Conservation (phyloP, 2,113 vertebrate genomes). For the Empidonax traillii region DNA sequence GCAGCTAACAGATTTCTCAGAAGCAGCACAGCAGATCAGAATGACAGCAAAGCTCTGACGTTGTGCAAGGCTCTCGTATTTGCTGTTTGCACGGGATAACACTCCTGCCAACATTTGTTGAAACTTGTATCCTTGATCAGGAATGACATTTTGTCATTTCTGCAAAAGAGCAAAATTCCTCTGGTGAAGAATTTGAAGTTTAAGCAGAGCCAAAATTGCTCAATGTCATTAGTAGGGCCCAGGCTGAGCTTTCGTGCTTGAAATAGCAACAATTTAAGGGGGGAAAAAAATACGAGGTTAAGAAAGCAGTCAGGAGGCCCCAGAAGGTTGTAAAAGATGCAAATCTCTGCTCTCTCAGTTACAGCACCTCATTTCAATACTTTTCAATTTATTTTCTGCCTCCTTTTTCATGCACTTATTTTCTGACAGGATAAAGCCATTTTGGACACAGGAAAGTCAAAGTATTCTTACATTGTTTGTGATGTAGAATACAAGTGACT, state of each 20-base stretch:
- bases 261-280: background rate
- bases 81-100: background rate
- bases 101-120: background rate
- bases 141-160: conserved; percentile 17
- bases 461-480: background rate
- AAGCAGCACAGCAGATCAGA: background rate
- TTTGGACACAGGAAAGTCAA: background rate
- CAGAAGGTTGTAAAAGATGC: background rate
- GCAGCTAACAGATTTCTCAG: background rate
- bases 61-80: background rate
- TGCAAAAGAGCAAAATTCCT: conserved; percentile 12
- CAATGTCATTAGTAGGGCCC: background rate
- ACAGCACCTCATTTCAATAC: background rate
- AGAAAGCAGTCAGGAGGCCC: background rate
- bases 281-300: background rate
- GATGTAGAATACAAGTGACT: background rate
- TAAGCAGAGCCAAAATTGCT: conserved; percentile 12
- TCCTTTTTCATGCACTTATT: background rate
- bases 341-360: background rate
- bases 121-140: background rate
- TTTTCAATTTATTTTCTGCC: background rate
- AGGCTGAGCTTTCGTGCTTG: background rate
- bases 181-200: conserved; percentile 11
- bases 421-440: background rate
- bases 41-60: background rate